Evolutionary conservation across 2,113 vertebrate species (phyloP), one percentile per base, ranked within the genome.

Genomic region (Lanius ludovicianus): DNA sequence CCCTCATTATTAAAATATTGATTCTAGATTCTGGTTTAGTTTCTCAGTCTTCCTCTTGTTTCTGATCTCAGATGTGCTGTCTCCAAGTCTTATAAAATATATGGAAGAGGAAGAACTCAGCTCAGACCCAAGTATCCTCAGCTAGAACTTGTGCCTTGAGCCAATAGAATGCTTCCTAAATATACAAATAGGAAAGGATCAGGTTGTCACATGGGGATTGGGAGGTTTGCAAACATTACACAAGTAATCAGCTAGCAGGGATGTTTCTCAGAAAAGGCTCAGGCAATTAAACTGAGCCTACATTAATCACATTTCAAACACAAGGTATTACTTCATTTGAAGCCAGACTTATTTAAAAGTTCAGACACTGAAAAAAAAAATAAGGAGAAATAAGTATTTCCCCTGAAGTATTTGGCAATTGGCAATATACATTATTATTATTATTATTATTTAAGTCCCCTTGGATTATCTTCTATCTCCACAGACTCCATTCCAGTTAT

Each of bases 81-180:
- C 44, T 89, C n/a, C 41, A 62, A 63, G 39, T 90, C 20, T 67
- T 60, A 55, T 0, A 35, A 46, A 70, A 84, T 22, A 75, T 15
- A 67, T 0, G 0, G n/a, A 42, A 87, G 85, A 71, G 41, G 47
- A 71, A 49, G 37, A 81, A 22, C 50, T 85, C 0, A 0, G 30
- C 68, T 69, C 21, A 57, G 46, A 83, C 9, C 14, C 1, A 1
- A 87, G 12, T 39, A 56, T 31, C 69, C 46, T 79, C 67, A 80
- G 31, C 35, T n/a, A 70, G 19, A 18, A 30, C 13, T 55, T 79
- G n/a, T 39, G 31, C 30, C 75, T 74, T 50, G n/a, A 49, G 44
- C 35, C 53, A 65, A 75, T 0, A 68, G 47, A 75, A 53, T 68
- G 20, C 35, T 78, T 84, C 80, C 47, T 60, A 78, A 92, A 78